phyloP scores from a whole-genome alignment of 2,113 vertebrate species.

The Platysteira castanea region DNA sequence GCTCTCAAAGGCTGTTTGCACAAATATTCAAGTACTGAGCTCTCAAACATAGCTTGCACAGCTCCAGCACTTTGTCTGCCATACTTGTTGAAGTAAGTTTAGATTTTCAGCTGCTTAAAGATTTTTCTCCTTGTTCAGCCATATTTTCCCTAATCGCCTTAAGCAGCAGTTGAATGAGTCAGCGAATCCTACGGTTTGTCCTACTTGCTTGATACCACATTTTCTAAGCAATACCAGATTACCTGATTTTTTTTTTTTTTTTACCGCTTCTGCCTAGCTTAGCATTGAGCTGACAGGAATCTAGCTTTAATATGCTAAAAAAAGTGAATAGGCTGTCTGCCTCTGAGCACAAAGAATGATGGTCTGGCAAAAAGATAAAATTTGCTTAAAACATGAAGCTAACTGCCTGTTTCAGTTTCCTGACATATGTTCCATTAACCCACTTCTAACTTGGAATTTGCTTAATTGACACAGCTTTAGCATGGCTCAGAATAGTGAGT shows the following conservation, averaged over 20 bases:
- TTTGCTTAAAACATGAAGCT: neutral
- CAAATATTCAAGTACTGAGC: neutral
- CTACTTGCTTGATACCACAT: neutral
- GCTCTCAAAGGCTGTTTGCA: neutral
- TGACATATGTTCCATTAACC: conserved; percentile 25
- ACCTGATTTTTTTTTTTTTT: neutral
- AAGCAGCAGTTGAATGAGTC: neutral
- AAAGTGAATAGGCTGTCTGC: neutral
- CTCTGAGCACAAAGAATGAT: neutral
- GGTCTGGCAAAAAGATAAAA: neutral
- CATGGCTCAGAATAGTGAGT: neutral
- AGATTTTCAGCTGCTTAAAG: neutral
- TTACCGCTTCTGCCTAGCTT: neutral
- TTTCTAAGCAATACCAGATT: neutral
- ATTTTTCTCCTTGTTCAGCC: neutral
- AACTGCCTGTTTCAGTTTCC: neutral
- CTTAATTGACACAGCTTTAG: neutral
- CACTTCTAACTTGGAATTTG: neutral
- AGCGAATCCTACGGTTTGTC: neutral
- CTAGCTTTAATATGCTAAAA: neutral
- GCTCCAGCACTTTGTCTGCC: neutral
- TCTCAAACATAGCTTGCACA: neutral
- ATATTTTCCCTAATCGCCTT: neutral
- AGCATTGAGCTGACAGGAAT: neutral
- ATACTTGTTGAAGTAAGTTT: neutral